Evolutionary conservation across 2,113 vertebrate species (phyloP), one percentile per base, ranked within the genome.

Genomic region (Muntiacus muntjak): DNA sequence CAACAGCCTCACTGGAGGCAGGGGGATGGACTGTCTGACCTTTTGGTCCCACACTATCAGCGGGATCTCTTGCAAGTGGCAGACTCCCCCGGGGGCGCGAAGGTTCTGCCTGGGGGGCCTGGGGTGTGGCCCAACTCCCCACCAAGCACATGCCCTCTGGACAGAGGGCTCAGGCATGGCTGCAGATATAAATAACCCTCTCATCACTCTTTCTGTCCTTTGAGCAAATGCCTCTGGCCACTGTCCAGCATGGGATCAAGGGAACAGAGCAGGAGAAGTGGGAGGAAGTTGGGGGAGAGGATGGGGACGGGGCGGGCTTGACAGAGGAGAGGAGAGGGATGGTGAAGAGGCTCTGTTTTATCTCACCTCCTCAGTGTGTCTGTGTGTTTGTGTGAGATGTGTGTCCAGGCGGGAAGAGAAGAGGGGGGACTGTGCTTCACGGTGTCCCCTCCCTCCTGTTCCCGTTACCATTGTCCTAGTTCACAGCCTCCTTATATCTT

Each of bases 141-240:
- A 87, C 71, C 28, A 40, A 54, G 10, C 93, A 84, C 45, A 6
- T 28, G 64, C 47, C 45, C 60, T 78, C 36, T 9, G 50, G 58
- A 85, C 64, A 90, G n/a, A 79, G 67, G 45, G 50, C 60, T 84
- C 78, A 4, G 71, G 15, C 64, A 13, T 50, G 40, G 67, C 85
- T 52, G 83, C 50, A 91, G 91, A 88, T 62, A 88, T 62, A 94
- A 96, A 93, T 92, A 93, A 79, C 93, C 58, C 36, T 15, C 25
- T 40, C 3, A 1, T 91, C 81, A 60, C 52, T 83, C 50, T 89
- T 86, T 57, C 91, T 89, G 84, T 93, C 83, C 78, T 94, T 50
- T 40, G 79, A 87, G 88, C 60, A 58, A 78, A 58, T 40, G 55
- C 95, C 89, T 87, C 57, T 45, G 62, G 85, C 74, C 88, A 45